Conservation (phyloP, 2,888 invertebrate genomes). For the Drosophila rubida region DNA sequence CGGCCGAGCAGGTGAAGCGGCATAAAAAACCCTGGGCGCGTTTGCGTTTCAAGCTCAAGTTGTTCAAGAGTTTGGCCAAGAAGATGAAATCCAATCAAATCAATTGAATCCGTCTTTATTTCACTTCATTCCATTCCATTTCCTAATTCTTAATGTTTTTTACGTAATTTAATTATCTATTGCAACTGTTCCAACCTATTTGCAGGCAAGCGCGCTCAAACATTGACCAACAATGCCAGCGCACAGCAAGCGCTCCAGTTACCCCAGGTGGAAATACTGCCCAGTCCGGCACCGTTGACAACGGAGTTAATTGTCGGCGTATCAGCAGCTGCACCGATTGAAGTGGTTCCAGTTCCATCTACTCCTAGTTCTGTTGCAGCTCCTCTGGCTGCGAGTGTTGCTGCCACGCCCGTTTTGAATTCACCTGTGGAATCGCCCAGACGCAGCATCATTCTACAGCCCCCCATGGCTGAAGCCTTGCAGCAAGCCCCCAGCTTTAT, state of each 20-base stretch:
- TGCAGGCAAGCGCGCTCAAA: conserved; percentile 81
- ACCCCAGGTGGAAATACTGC: conserved; percentile 61
- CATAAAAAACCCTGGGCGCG: conserved; percentile 52
- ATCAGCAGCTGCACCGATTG: neutral
- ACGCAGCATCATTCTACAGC: conserved; percentile 86
- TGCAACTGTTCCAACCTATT: conserved; percentile 19
- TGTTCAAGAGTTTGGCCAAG: conserved; percentile 45
- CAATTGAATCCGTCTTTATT: conserved; percentile 10
- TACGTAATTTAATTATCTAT: neutral
- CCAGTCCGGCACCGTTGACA: conserved; percentile 34
- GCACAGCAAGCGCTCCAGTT: conserved; percentile 49
- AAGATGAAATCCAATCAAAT: conserved; percentile 28
- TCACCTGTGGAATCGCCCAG: conserved; percentile 77
- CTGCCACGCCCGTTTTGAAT: conserved; percentile 36
- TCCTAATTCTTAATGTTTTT: neutral
- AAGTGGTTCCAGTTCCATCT: neutral
- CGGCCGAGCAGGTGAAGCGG: conserved; percentile 31
- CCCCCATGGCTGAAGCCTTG: conserved; percentile 83
- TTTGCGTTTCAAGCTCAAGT: conserved; percentile 48
- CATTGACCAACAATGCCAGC: conserved; percentile 60
- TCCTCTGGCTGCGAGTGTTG: neutral
- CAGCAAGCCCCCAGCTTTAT: conserved; percentile 75
- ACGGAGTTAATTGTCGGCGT: conserved; percentile 10
- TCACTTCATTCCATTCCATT: neutral
- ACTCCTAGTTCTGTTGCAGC: conserved; percentile 7